Base-by-base conservation (phyloP, 2,113 vertebrate species). In the Tauraco erythrolophus region DNA sequence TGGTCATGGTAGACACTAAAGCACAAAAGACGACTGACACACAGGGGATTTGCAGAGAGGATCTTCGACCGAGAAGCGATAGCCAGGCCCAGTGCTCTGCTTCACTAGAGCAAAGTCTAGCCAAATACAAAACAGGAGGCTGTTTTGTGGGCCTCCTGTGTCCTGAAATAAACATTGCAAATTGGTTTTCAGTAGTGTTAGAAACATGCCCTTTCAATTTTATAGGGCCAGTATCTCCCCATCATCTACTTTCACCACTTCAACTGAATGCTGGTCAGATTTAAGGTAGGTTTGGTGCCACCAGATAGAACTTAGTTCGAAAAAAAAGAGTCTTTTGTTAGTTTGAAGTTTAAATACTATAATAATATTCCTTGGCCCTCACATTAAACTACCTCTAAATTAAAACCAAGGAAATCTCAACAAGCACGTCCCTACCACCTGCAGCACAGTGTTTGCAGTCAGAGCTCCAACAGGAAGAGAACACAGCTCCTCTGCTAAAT, bases 1-100 rank as follows among this genome's bases (percentile, higher is more conserved):
- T 87, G 85, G 95, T 97, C 91, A 88, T 88, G 92, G 89, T n/a
- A 96, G 94, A 97, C 92, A 88, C 45, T 50, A 79, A 93, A 97
- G 89, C 68, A 83, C 50, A 85, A 92, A 94, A 97, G 92, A 98
- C 80, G 75, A 96, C 35, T 45, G 96, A 94, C 92, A 94, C 95
- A 87, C 14, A 2, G 51, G 56, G 87, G 71, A 77, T 94, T 94
- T 92, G 84, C 84, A 70, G 74, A 46, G 53, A 80, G 68, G 69
- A 68, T 81, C 83, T 91, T 80, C 3, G 13, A 19, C 79, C 92
- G 61, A 58, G 27, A 66, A 78, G 51, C 2, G 6, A 58, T 10
- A 81, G 56, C 35, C 60, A 84, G 45, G 27, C 56, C 24, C 4
- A 4, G 30, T 27, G 51, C 57, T 54, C 50, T 74, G 61, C 58